These are phyloP conservation scores for Gymnoscopelus braueri DNA, from an alignment of 2,797 vertebrate species.

Conservation along the genomic window DNA sequence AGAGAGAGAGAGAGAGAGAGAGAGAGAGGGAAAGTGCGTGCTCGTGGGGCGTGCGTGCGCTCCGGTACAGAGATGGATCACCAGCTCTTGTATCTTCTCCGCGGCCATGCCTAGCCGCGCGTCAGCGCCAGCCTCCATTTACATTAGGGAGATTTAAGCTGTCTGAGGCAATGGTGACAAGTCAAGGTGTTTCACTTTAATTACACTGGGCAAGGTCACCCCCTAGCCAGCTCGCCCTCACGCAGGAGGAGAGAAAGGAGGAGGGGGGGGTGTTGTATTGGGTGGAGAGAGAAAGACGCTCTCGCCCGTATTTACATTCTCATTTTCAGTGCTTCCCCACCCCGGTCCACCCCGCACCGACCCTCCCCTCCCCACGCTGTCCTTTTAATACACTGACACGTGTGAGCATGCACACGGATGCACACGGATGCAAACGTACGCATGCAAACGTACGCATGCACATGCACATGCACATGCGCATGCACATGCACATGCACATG, in stretches of 20 bases:
- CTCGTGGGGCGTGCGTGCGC: constrained; percentile 25
- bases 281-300: constrained; percentile 30
- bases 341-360: not conserved
- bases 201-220: constrained; percentile 88
- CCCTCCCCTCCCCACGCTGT: not conserved
- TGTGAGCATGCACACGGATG: constrained; percentile 35
- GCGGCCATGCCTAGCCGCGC: constrained; percentile 79
- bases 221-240: constrained; percentile 76
- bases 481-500: not conserved
- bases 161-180: constrained; percentile 86
- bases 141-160: constrained; percentile 90
- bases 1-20: constrained; percentile 20
- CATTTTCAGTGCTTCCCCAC: constrained; percentile 47
- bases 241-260: constrained; percentile 53
- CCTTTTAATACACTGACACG: constrained; percentile 48
- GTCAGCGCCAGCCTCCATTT: constrained; percentile 83
- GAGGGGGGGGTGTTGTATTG: constrained; percentile 9
- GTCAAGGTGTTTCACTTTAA: constrained; percentile 90
- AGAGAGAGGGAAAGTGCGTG: constrained; percentile 6
- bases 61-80: constrained; percentile 83
- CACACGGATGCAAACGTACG: constrained; percentile 23
- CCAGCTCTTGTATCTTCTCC: constrained; percentile 81
- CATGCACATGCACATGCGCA: not conserved
- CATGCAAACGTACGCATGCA: constrained; percentile 30
- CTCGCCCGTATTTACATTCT: constrained; percentile 74